Percentiles rank a stretch among this genome's conserved stretches.
phyloP scores from a whole-genome alignment of 2,797 vertebrate species.

The Mormyrus hasselquistii region DNA sequence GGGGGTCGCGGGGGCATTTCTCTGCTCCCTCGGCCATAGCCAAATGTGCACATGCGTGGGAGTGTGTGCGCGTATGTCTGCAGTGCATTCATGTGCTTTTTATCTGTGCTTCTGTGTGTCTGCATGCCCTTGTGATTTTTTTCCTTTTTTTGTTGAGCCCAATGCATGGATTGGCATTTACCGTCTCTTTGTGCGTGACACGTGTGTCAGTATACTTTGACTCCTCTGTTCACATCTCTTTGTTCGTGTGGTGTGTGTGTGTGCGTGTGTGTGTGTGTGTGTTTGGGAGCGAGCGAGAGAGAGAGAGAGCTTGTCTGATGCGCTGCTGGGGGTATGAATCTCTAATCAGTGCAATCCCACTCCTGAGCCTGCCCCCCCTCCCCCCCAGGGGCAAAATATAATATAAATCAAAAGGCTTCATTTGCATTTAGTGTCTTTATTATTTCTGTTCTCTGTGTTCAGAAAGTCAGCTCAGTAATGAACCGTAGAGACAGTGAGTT shows the following conservation, averaged over 20 bases:
- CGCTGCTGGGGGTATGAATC: slow-evolving; percentile 61
- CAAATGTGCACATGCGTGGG: slow-evolving; percentile 26
- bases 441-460: slow-evolving; percentile 62
- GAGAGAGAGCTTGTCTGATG: slow-evolving; percentile 29
- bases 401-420: slow-evolving; percentile 74
- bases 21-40: slow-evolving; percentile 49
- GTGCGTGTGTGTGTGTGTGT: slow-evolving; percentile 15
- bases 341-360: slow-evolving; percentile 72
- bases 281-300: neutral
- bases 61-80: slow-evolving; percentile 32
- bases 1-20: slow-evolving; percentile 61
- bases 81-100: slow-evolving; percentile 18
- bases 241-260: slow-evolving; percentile 12
- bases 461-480: slow-evolving; percentile 64
- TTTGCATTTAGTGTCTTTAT: slow-evolving; percentile 72
- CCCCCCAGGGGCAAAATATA: slow-evolving; percentile 67
- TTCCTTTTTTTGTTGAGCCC: neutral
- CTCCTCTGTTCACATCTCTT: neutral
- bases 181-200: neutral
- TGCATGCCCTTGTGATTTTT: neutral
- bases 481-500: slow-evolving; percentile 65
- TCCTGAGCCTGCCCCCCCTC: slow-evolving; percentile 70
- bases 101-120: slow-evolving; percentile 10
- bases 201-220: neutral
- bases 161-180: neutral